A percentile compares a stretch with the other conserved stretches of the same genome.
Conservation (phyloP, 2,888 invertebrate species). For the Oithona nana region DNA sequence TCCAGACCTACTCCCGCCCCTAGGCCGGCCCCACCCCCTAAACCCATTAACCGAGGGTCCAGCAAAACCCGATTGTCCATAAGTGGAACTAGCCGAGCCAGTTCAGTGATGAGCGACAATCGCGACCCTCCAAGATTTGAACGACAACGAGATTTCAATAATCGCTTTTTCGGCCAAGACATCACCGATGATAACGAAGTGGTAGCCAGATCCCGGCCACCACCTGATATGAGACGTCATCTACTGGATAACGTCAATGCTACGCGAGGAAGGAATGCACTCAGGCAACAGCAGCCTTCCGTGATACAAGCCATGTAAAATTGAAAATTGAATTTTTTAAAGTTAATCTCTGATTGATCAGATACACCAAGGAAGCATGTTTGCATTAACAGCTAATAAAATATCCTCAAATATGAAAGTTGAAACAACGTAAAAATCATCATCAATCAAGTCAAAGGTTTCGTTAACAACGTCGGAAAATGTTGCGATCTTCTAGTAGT, state of each 20-base stretch:
- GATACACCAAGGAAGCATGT: no score
- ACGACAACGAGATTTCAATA: not conserved
- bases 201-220: not conserved
- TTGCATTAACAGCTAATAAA: no score
- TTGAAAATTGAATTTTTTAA: no score
- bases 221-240: constrained; percentile 8
- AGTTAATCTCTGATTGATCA: no score
- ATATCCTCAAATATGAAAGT: no score
- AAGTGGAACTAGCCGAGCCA: not conserved
- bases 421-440: no score
- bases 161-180: constrained; percentile 9
- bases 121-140: constrained; percentile 11
- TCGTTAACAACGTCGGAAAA: no score
- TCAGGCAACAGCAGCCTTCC: not conserved
- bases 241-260: not conserved
- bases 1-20: not conserved
- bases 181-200: not conserved
- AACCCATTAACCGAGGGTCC: no score
- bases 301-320: not conserved
- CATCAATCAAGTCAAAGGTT: no score
- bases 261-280: no score
- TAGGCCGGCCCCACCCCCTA: no score
- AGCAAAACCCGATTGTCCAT: not conserved
- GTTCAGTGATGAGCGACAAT: not conserved
- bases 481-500: no score